phyloP scores from a whole-genome alignment of 1,140 invertebrate genomes.

The Tetranychus urticae region DNA sequence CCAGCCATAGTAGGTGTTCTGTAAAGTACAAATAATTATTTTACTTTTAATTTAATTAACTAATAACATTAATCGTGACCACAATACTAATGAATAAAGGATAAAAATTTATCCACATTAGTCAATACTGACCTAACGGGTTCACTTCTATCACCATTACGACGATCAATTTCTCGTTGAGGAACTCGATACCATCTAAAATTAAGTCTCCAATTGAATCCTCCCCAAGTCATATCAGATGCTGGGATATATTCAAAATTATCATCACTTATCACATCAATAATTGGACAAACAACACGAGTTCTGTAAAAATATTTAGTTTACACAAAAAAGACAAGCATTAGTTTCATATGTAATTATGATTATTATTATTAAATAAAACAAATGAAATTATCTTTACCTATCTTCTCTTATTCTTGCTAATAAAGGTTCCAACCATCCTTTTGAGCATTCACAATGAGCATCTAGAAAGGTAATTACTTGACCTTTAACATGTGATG shows the following conservation, averaged over 20 bases:
- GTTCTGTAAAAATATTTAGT: conserved; percentile 28
- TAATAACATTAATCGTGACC: too few relatives aligned
- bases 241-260: conserved; percentile 77
- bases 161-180: conserved; percentile 69
- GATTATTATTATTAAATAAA: conserved; percentile 13
- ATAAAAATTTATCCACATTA: too few relatives aligned
- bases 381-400: neutral
- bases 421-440: conserved; percentile 70
- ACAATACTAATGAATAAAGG: too few relatives aligned
- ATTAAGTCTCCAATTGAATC: conserved; percentile 92
- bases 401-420: too few relatives aligned
- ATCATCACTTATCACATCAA: conserved; percentile 87
- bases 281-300: conserved; percentile 88
- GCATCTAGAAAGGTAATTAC: conserved; percentile 90
- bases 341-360: neutral
- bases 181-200: conserved; percentile 69
- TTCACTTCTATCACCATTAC: conserved; percentile 63
- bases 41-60: too few relatives aligned
- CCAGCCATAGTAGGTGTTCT: conserved; percentile 96
- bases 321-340: too few relatives aligned
- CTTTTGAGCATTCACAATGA: conserved; percentile 68
- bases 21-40: neutral
- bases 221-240: conserved; percentile 86
- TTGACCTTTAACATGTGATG: conserved; percentile 64
- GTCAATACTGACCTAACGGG: conserved; percentile 35